Percentiles rank a stretch among this genome's conserved stretches.
These are phyloP conservation scores for Pissodes strobi DNA, from an alignment of 1,140 invertebrate species.

Conservation along the genomic window DNA sequence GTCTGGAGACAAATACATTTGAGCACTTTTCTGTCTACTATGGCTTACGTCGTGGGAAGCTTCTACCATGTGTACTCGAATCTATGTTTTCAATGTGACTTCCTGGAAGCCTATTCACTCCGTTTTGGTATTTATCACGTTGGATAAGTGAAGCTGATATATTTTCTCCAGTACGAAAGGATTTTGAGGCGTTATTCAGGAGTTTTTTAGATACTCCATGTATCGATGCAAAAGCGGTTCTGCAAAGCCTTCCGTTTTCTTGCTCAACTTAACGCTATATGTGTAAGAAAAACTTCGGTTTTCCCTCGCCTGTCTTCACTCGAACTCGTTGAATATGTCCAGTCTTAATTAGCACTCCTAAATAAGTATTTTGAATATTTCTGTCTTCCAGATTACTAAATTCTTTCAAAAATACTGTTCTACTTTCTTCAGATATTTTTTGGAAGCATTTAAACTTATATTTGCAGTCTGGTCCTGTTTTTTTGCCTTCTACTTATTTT, in stretches of 20 bases:
- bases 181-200: too few relatives aligned
- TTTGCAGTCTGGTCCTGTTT: conserved; percentile 1
- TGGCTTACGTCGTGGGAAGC: too few relatives aligned
- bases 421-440: too few relatives aligned
- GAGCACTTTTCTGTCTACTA: not conserved
- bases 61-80: too few relatives aligned
- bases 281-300: too few relatives aligned
- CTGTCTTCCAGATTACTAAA: not conserved
- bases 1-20: not conserved
- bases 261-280: too few relatives aligned
- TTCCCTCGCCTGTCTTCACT: not conserved
- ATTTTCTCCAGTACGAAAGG: not conserved
- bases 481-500: not conserved
- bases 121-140: too few relatives aligned
- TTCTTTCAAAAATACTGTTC: not conserved
- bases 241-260: too few relatives aligned
- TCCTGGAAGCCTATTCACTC: not conserved
- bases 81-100: not conserved
- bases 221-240: too few relatives aligned
- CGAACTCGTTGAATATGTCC: not conserved
- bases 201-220: too few relatives aligned
- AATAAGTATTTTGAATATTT: conserved; percentile 4
- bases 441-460: conserved; percentile 1
- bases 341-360: conserved; percentile 2
- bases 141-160: not conserved